Evolutionary conservation across 2,797 vertebrate genomes (phyloP).

Genomic region (Labroides dimidiatus): DNA sequence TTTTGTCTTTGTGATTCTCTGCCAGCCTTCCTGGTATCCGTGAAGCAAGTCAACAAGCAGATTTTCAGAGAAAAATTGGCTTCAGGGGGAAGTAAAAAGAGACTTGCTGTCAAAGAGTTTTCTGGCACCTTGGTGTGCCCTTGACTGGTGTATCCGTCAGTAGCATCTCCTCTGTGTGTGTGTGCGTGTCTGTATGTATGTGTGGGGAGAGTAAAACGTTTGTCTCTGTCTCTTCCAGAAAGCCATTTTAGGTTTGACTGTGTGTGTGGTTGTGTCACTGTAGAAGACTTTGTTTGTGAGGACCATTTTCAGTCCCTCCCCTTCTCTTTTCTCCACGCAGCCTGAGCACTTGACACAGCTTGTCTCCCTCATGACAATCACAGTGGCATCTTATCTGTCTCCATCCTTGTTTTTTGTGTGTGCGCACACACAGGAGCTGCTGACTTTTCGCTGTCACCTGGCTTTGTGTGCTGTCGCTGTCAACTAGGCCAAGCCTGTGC

Average conservation of each 20-base stretch:
- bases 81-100: constrained; percentile 56
- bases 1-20: constrained; percentile 43
- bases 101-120: constrained; percentile 65
- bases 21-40: constrained; percentile 41
- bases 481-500: constrained; percentile 6
- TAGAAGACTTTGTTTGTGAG: constrained; percentile 39
- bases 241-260: constrained; percentile 44
- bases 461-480: constrained; percentile 33
- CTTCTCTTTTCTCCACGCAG: constrained; percentile 47
- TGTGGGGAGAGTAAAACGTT: constrained; percentile 27
- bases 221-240: constrained; percentile 39
- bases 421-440: constrained; percentile 11
- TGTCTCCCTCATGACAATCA: constrained; percentile 66
- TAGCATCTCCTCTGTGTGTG: constrained; percentile 41
- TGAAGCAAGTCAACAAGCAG: constrained; percentile 60
- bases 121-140: constrained; percentile 63
- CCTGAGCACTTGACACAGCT: constrained; percentile 71
- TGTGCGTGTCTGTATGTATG: constrained; percentile 12
- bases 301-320: constrained; percentile 32
- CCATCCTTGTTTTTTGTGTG: constrained; percentile 43
- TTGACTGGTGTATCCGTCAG: constrained; percentile 61
- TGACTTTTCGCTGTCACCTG: constrained; percentile 48
- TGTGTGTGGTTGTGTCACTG: constrained; percentile 48
- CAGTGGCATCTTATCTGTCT: constrained; percentile 55
- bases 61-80: constrained; percentile 49